Base-by-base conservation (phyloP, 1,140 invertebrate genomes). In the Drosophila equinoxialis region DNA sequence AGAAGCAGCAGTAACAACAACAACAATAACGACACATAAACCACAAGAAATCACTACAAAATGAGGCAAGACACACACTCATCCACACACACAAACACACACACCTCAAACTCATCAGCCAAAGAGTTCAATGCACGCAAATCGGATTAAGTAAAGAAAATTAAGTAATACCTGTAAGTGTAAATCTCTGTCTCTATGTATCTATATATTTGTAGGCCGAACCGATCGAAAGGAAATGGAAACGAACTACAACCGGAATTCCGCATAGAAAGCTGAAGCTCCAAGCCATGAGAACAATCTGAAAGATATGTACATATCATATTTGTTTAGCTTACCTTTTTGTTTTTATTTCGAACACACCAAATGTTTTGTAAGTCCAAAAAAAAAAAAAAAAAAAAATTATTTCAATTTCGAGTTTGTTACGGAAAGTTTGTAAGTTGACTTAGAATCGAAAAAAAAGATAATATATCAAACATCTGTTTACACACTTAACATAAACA, bases 71-170 rank as follows among this genome's bases (percentile, higher is more conserved):
- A 59, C 37, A 77, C 63, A 77, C 63, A 60, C 67, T 39, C 35
- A 68, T 23, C 17, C 45, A 51, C 45, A 58, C 59, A 65, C 60
- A 64, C 45, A 67, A 65, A 17, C 64, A 54, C 55, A n/a, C n/a
- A 37, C 6, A 45, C n/a, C 60, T 57, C 66, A 75, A 74, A 39
- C 69, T 23, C 73, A 71, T 79, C 35, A 80, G 69, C 57, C 59
- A 57, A 68, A 81, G 68, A 74, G 86, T 90, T 90, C 86, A 90
- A 90, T 90, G 86, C 74, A 83, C 86, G 86, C 77, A 86, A 90
- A 90, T 90, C 86, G 82, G 86, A 86, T 90, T 90, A 86, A 72
- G 77, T 71, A 77, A 82, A 82, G 76, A 80, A 58, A 90, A 79
- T 89, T 89, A 87, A 87, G 71, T 87, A 84, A 87, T 89, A 87